Percentiles rank a stretch among this genome's conserved stretches.
These are phyloP conservation scores for Nothoprocta pentlandii DNA, from an alignment of 2,113 vertebrate genomes.

Conservation along the genomic window DNA sequence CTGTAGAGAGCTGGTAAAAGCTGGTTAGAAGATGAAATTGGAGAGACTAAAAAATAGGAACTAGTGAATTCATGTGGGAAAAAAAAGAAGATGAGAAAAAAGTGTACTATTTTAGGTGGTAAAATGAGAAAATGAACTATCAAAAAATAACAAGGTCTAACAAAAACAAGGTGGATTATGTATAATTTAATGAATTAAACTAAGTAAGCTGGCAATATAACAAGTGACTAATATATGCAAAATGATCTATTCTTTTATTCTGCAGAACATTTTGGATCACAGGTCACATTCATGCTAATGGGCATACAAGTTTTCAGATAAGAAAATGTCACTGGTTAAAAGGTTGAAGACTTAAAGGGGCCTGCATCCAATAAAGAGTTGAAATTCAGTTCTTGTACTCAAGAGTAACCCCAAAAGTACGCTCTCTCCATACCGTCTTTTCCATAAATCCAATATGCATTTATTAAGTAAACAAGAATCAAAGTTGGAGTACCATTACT, in stretches of 20 bases:
- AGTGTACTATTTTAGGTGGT: background rate
- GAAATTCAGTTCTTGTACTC: background rate
- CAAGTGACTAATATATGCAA: background rate
- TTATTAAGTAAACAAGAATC: background rate
- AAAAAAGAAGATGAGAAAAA: background rate
- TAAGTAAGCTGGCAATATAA: background rate
- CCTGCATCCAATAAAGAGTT: background rate
- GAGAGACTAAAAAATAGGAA: background rate
- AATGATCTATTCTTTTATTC: background rate
- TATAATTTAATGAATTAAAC: background rate
- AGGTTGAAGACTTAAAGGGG: background rate
- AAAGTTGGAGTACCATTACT: background rate
- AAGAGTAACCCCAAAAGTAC: background rate
- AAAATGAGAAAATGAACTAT: background rate
- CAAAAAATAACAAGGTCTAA: background rate
- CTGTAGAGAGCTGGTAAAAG: background rate
- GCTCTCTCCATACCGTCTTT: background rate
- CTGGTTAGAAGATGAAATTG: too few species aligned
- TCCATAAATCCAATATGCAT: background rate
- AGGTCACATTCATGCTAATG: background rate
- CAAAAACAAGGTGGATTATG: background rate
- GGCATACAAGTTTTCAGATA: background rate
- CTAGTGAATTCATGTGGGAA: background rate
- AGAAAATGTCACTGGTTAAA: background rate
- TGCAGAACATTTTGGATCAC: background rate